Conservation (phyloP, 1,140 invertebrate genomes). For the Papilio machaon region DNA sequence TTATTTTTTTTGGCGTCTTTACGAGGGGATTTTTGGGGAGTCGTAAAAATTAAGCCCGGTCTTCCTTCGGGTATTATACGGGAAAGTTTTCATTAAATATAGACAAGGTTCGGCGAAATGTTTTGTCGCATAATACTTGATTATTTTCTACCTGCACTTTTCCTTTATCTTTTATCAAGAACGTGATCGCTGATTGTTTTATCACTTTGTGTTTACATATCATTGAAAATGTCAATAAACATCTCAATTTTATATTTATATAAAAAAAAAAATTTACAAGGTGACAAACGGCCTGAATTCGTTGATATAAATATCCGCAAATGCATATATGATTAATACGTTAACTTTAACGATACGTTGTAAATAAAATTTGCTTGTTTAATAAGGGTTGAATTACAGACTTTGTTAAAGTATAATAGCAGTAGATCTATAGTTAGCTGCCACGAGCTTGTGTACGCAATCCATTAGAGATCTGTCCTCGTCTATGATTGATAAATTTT, state of each 20-base stretch:
- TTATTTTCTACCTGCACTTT: conserved; percentile 18
- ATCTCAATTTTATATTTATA: too few species aligned
- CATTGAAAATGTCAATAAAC: too few species aligned
- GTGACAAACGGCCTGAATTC: too few species aligned
- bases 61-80: conserved; percentile 47
- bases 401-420: not conserved
- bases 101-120: conserved; percentile 35
- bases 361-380: too few species aligned
- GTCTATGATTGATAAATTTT: conserved; percentile 5
- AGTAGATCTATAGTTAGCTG: not conserved
- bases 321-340: too few species aligned
- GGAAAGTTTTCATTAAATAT: conserved; percentile 61
- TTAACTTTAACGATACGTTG: too few species aligned
- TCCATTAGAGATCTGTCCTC: conserved; percentile 24
- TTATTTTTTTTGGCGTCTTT: conserved; percentile 49
- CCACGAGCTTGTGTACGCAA: not conserved
- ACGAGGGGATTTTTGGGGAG: conserved; percentile 44
- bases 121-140: conserved; percentile 27
- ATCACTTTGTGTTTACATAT: too few species aligned
- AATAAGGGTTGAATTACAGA: not conserved
- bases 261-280: too few species aligned
- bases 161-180: not conserved
- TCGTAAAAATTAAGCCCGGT: conserved; percentile 54
- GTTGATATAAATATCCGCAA: too few species aligned
- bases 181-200: not conserved